Percentiles rank a stretch among this genome's conserved stretches.
phyloP scores from a whole-genome alignment of 2,797 vertebrate genomes.

The Trematomus bernacchii region DNA sequence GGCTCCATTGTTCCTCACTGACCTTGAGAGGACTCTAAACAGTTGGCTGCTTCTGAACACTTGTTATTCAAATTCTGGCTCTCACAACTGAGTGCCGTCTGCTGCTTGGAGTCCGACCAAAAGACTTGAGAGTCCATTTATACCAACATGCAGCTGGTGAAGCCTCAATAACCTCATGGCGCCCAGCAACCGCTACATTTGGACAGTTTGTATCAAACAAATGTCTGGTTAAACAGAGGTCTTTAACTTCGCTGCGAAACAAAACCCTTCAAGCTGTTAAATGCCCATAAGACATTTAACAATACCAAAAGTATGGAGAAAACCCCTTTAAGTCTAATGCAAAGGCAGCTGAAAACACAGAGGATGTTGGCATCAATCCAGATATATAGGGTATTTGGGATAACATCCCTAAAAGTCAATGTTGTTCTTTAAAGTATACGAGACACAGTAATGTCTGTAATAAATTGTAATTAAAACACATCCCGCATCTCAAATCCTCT shows the following conservation, averaged over 20 bases:
- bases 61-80: constrained; percentile 83
- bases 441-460: not conserved
- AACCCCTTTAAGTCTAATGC: not conserved
- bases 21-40: constrained; percentile 75
- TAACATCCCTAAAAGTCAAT: constrained; percentile 1
- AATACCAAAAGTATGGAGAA: too few species aligned
- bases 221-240: constrained; percentile 16
- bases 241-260: not conserved
- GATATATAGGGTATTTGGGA: not conserved
- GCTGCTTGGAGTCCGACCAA: constrained; percentile 67
- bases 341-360: not conserved
- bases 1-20: constrained; percentile 66
- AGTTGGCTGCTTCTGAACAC: constrained; percentile 78
- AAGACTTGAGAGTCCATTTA: constrained; percentile 60
- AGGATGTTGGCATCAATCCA: not conserved
- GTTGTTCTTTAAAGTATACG: constrained; percentile 2
- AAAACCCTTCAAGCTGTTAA: not conserved
- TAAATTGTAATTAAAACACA: not conserved
- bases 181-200: constrained; percentile 14
- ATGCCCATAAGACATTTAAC: not conserved
- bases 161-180: constrained; percentile 43
- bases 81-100: constrained; percentile 66
- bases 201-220: constrained; percentile 9
- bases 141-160: constrained; percentile 73
- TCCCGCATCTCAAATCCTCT: constrained; percentile 1